phyloP scores from a whole-genome alignment of 2,113 vertebrate species.

The Scophthalmus maximus region DNA sequence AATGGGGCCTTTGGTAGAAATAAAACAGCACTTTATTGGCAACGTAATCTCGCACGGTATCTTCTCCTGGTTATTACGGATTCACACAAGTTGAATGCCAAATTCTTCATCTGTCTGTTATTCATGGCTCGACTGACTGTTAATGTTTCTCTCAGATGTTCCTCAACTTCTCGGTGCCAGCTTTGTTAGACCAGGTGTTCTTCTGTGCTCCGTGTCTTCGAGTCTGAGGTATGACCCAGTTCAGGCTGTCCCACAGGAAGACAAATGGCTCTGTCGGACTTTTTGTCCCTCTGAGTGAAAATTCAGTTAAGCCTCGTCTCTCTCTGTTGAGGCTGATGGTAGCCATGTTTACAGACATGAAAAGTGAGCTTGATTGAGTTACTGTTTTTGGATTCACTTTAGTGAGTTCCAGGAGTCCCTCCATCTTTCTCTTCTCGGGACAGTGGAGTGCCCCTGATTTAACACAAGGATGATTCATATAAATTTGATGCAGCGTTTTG shows the following conservation, averaged over 20 bases:
- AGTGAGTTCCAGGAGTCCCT: conserved; percentile 27
- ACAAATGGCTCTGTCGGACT: conserved; percentile 34
- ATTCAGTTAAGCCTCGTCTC: conserved; percentile 4
- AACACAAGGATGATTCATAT: conserved; percentile 26
- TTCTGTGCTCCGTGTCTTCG: conserved; percentile 15
- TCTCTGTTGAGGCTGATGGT: conserved; percentile 1
- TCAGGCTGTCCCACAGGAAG: conserved; percentile 21
- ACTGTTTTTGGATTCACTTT: conserved; percentile 29
- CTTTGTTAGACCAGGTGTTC: conserved; percentile 53
- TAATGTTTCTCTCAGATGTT: conserved; percentile 65
- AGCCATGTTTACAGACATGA: conserved; percentile 39
- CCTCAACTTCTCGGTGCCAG: conserved; percentile 9
- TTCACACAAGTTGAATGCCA: conserved; percentile 18
- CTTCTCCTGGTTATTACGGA: conserved; percentile 30
- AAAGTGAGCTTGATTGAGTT: conserved; percentile 43
- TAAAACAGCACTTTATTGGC: conserved; percentile 40
- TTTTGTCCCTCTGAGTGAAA: conserved; percentile 37
- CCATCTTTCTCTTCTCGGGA: conserved; percentile 4
- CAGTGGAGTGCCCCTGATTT: conserved; percentile 7
- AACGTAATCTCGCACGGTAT: conserved; percentile 14
- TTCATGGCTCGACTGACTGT: conserved; percentile 53
- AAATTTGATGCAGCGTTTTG: conserved; percentile 11
- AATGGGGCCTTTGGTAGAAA: conserved; percentile 37
- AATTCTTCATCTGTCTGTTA: conserved; percentile 53
- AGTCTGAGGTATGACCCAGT: conserved; percentile 5